These are phyloP conservation scores for Achatina immaculata DNA, from an alignment of 1,140 invertebrate genomes.

Conservation along the genomic window DNA sequence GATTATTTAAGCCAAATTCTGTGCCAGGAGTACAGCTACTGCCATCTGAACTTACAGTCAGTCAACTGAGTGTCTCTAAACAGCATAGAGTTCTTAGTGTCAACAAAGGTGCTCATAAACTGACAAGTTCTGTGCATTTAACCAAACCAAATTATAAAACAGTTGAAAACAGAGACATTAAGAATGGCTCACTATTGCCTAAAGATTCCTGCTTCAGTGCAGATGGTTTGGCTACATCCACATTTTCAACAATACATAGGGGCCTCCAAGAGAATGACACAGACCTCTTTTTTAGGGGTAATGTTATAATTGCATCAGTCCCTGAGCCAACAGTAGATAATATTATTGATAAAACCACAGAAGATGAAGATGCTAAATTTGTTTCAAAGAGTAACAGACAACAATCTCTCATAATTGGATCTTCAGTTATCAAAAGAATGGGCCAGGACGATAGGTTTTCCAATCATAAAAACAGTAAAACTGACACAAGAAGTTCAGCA, in stretches of 20 bases:
- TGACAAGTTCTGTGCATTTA: not conserved
- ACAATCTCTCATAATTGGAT: not conserved
- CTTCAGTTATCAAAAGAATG: not conserved
- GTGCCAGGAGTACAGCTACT: too few relatives aligned
- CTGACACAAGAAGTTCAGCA: not conserved
- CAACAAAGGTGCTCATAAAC: not conserved
- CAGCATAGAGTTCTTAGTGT: not conserved
- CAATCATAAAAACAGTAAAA: not conserved
- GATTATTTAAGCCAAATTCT: not conserved
- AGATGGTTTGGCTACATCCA: too few relatives aligned
- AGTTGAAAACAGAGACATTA: not conserved
- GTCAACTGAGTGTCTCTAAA: not conserved
- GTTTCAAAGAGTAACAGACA: conserved; percentile 22
- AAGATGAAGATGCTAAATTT: not conserved
- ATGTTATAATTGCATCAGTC: not conserved
- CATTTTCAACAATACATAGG: too few relatives aligned
- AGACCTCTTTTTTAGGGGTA: not conserved
- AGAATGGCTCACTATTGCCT: not conserved
- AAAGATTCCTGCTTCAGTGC: not conserved
- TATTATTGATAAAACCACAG: not conserved
- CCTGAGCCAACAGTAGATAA: not conserved
- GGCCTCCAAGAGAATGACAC: not conserved
- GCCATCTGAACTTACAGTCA: not conserved
- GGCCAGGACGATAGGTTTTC: not conserved
- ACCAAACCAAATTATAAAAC: not conserved